phyloP scores from a whole-genome alignment of 2,113 vertebrate genomes.

The Struthidea cinerea region DNA sequence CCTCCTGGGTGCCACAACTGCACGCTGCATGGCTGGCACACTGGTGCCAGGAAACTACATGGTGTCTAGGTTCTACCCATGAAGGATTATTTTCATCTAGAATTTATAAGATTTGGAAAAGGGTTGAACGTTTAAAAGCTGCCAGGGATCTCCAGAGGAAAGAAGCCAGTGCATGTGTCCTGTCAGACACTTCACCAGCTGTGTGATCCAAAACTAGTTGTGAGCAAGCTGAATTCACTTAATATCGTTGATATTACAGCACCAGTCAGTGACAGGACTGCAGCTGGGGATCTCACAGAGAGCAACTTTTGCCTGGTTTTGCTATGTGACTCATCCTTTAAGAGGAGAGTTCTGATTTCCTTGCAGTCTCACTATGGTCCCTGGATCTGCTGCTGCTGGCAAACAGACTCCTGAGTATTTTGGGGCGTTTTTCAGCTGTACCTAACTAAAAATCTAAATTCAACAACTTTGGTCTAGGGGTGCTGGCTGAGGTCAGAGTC shows the following conservation, averaged over 20 bases:
- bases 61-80: not conserved
- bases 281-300: not conserved
- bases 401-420: not conserved
- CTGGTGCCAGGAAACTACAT: not conserved
- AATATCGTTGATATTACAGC: not conserved
- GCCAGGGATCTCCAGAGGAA: not conserved
- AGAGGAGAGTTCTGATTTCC: not conserved
- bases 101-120: not conserved
- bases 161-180: not conserved
- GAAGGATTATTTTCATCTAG: not conserved
- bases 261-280: not conserved
- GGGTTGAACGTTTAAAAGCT: not conserved
- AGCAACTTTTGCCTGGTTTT: not conserved
- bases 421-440: not conserved
- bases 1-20: not conserved
- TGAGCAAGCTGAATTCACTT: not conserved
- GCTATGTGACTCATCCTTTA: not conserved
- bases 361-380: not conserved
- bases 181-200: not conserved
- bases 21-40: not conserved
- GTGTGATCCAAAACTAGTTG: not conserved
- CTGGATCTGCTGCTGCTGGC: not conserved
- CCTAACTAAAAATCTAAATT: not conserved
- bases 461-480: not conserved
- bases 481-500: not conserved